phyloP scores from a whole-genome alignment of 1,140 invertebrate species.

The Psix sp. region DNA sequence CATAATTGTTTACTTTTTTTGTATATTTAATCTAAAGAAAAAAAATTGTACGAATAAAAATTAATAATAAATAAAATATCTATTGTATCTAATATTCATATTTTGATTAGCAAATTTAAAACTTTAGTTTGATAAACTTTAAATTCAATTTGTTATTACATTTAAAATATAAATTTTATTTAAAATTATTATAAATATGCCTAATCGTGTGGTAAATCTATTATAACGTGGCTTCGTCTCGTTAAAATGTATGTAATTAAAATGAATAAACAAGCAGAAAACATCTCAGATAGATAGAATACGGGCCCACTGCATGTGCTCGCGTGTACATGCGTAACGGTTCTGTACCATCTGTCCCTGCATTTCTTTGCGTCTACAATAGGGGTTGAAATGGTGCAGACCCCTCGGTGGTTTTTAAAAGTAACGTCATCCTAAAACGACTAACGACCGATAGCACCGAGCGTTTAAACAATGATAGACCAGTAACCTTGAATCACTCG shows the following conservation, averaged over 20 bases:
- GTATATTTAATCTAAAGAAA: too few species aligned
- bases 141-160: too few species aligned
- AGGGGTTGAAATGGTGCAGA: slow-evolving; percentile 23
- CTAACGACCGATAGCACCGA: slow-evolving; percentile 14
- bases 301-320: slow-evolving; percentile 4
- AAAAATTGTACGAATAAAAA: too few species aligned
- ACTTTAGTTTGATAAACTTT: too few species aligned
- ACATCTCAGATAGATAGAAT: slow-evolving; percentile 14
- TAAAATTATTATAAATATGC: too few species aligned
- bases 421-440: slow-evolving; percentile 10
- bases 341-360: slow-evolving; percentile 35
- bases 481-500: slow-evolving; percentile 10
- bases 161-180: too few species aligned
- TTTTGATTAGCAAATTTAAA: too few species aligned
- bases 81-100: too few species aligned
- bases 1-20: too few species aligned
- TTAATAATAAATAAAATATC: too few species aligned
- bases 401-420: slow-evolving; percentile 34
- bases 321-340: slow-evolving; percentile 23
- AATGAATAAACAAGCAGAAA: neutral
- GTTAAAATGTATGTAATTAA: slow-evolving; percentile 6
- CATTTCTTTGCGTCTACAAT: slow-evolving; percentile 22
- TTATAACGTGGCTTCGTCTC: too few species aligned
- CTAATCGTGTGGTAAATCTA: too few species aligned
- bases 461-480: slow-evolving; percentile 17